These are phyloP conservation scores for Poecilia picta DNA, from an alignment of 2,797 vertebrate species.

Conservation along the genomic window DNA sequence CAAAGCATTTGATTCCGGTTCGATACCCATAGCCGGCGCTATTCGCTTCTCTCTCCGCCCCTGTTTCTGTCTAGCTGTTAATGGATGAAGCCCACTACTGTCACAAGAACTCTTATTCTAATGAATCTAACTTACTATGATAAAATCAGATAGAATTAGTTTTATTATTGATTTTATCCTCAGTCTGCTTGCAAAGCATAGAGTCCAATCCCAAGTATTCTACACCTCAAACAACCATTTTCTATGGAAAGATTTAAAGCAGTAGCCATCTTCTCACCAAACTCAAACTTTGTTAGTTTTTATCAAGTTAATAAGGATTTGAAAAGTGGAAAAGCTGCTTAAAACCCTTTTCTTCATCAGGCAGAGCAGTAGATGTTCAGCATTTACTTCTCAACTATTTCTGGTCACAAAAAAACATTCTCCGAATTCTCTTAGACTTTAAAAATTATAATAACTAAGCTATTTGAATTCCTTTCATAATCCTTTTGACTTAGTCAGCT, in stretches of 20 bases:
- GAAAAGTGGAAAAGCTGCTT: not conserved
- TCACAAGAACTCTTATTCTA: not conserved
- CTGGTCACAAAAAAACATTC: not conserved
- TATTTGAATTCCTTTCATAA: not conserved
- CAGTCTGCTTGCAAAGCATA: not conserved
- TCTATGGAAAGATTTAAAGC: no score
- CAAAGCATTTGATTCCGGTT: not conserved
- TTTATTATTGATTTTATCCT: not conserved
- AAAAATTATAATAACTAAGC: not conserved
- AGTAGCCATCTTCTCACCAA: not conserved
- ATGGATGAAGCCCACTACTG: not conserved
- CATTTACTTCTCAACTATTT: not conserved
- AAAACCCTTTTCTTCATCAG: not conserved
- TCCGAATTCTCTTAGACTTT: not conserved
- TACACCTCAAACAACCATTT: not conserved
- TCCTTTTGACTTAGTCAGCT: not conserved
- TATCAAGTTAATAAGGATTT: not conserved
- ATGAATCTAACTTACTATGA: not conserved
- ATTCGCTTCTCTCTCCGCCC: not conserved
- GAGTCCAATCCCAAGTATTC: not conserved
- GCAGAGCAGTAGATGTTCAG: not conserved
- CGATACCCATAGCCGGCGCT: not conserved
- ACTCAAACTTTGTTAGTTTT: not conserved
- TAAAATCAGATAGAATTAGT: not conserved
- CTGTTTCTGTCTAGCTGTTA: not conserved